Percentiles rank a stretch among this genome's conserved stretches.
phyloP scores from a whole-genome alignment of 2,113 vertebrate genomes.

The Oreotrochilus melanogaster region DNA sequence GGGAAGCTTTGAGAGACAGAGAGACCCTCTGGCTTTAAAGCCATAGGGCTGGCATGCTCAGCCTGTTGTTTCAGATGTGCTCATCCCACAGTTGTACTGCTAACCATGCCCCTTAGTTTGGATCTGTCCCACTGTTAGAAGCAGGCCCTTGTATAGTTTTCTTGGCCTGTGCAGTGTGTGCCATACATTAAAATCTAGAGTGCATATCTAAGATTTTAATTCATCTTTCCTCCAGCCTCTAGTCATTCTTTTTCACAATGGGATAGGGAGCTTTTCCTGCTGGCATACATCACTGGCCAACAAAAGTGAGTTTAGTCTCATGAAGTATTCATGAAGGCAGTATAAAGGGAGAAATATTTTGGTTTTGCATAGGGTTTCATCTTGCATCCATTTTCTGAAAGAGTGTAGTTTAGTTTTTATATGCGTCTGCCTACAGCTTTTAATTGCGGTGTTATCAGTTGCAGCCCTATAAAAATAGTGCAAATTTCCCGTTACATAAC shows the following conservation, averaged over 20 bases:
- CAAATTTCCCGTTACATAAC: constrained; percentile 46
- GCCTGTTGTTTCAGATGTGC: background rate
- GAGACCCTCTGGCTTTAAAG: background rate
- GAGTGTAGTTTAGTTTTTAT: background rate
- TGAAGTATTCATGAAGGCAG: background rate
- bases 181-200: background rate
- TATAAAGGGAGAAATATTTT: background rate
- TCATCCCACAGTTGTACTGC: background rate
- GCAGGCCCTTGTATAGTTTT: background rate
- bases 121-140: background rate
- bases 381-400: background rate
- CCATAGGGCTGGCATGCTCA: background rate
- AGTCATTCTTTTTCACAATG: background rate
- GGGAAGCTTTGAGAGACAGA: background rate
- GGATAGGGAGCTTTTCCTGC: background rate
- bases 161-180: background rate
- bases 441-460: background rate
- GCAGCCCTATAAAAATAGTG: background rate
- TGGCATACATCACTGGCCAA: background rate
- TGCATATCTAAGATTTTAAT: background rate
- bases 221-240: background rate
- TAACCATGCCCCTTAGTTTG: background rate
- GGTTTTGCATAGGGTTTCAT: background rate
- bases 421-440: background rate
- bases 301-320: background rate